Conservation (phyloP, 1,140 invertebrate species). For the Choristoneura fumiferana region DNA sequence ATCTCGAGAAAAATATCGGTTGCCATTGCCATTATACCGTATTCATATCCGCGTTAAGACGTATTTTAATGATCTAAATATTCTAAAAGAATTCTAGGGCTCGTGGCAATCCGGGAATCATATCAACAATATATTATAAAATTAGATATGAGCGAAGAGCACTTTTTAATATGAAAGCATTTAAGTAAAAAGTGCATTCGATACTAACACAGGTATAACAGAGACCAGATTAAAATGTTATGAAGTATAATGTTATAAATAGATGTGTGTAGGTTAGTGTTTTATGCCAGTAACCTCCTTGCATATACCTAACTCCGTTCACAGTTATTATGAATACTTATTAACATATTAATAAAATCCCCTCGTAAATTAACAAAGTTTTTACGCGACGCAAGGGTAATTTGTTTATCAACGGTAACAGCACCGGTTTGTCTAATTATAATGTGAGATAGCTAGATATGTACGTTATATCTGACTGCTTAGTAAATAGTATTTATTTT, state of each 20-base stretch:
- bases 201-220: slow-evolving; percentile 42
- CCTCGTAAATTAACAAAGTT: too few relatives aligned
- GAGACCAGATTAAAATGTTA: slow-evolving; percentile 37
- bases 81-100: slow-evolving; percentile 21
- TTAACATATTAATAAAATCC: background rate
- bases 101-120: slow-evolving; percentile 39
- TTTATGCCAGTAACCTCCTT: slow-evolving; percentile 39
- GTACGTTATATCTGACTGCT: too few relatives aligned
- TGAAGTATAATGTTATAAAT: slow-evolving; percentile 32
- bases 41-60: background rate
- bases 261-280: slow-evolving; percentile 54
- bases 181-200: slow-evolving; percentile 34
- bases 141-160: slow-evolving; percentile 34
- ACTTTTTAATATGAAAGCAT: slow-evolving; percentile 53
- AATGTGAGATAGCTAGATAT: too few relatives aligned
- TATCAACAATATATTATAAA: slow-evolving; percentile 52
- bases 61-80: background rate
- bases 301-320: slow-evolving; percentile 27
- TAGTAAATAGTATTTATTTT: too few relatives aligned
- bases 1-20: background rate
- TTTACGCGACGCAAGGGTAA: too few relatives aligned
- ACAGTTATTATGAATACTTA: background rate
- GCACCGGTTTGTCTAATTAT: too few relatives aligned
- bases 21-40: background rate
- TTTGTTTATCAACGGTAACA: too few relatives aligned